Percentiles rank a stretch among this genome's conserved stretches.
phyloP scores from a whole-genome alignment of 2,888 invertebrate genomes.

The Clostera curtula region DNA sequence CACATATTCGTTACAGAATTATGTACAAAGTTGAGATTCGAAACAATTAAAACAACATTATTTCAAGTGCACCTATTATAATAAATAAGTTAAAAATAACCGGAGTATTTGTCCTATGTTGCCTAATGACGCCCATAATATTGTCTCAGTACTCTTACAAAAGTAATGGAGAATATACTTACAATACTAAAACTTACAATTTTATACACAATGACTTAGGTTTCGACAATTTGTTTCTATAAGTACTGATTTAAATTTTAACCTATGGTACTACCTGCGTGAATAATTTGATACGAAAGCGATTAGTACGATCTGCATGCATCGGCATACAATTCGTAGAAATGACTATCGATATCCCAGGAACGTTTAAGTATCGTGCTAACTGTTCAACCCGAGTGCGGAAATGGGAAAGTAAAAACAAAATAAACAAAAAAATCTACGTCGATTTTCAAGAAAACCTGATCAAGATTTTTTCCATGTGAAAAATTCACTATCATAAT shows the following conservation, averaged over 20 bases:
- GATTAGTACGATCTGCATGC: constrained; percentile 27
- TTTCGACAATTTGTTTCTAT: constrained; percentile 74
- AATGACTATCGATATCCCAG: constrained; percentile 35
- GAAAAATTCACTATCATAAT: constrained; percentile 57
- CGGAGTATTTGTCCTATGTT: constrained; percentile 55
- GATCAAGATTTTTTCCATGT: constrained; percentile 58
- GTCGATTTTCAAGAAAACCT: constrained; percentile 72
- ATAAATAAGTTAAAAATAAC: constrained; percentile 70
- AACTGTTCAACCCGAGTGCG: constrained; percentile 43
- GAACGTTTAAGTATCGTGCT: constrained; percentile 47
- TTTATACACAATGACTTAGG: constrained; percentile 76
- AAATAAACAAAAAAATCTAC: constrained; percentile 63
- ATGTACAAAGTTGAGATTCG: constrained; percentile 27
- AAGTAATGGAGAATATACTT: constrained; percentile 71
- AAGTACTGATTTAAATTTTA: constrained; percentile 63
- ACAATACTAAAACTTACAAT: constrained; percentile 65
- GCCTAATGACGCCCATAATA: constrained; percentile 54
- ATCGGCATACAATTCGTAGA: constrained; percentile 21
- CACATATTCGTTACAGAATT: constrained; percentile 24
- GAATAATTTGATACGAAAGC: constrained; percentile 37
- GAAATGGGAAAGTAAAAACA: constrained; percentile 32
- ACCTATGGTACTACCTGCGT: constrained; percentile 67
- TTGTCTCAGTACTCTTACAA: constrained; percentile 66
- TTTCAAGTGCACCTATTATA: constrained; percentile 41
- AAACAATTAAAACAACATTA: constrained; percentile 30